phyloP scores from a whole-genome alignment of 2,888 invertebrate genomes.

The Fabriciana adippe region DNA sequence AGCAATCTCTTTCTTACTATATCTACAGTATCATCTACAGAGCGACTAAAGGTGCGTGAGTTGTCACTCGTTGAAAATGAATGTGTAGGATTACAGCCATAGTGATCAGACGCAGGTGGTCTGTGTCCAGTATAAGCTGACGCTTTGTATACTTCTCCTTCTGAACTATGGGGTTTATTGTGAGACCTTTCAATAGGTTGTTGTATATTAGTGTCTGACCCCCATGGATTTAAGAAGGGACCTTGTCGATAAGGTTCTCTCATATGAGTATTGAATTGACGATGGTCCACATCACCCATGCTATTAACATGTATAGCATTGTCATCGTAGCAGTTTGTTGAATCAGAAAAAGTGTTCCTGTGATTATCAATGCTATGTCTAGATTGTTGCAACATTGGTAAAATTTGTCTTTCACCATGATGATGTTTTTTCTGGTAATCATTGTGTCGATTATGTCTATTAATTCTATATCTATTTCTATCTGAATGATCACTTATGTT shows the following conservation, averaged over 20 bases:
- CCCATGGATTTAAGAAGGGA: slow-evolving; percentile 53
- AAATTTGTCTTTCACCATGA: slow-evolving; percentile 46
- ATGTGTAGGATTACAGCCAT: slow-evolving; percentile 56
- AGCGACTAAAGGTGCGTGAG: slow-evolving; percentile 67
- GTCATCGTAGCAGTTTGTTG: slow-evolving; percentile 43
- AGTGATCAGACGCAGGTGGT: slow-evolving; percentile 75
- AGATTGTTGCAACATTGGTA: slow-evolving; percentile 45
- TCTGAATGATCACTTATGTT: slow-evolving; percentile 49
- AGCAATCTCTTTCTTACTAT: slow-evolving; percentile 65
- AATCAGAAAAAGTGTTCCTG: slow-evolving; percentile 42
- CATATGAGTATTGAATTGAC: slow-evolving; percentile 44
- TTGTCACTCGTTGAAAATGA: slow-evolving; percentile 54
- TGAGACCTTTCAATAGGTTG: slow-evolving; percentile 52
- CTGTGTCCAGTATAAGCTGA: slow-evolving; percentile 65
- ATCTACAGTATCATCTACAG: slow-evolving; percentile 75
- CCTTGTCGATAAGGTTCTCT: slow-evolving; percentile 45
- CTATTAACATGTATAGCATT: slow-evolving; percentile 53
- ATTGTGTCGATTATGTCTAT: slow-evolving; percentile 46
- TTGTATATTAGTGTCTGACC: slow-evolving; percentile 46
- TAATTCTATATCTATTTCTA: slow-evolving; percentile 52
- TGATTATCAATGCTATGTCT: slow-evolving; percentile 47
- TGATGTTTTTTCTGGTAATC: slow-evolving; percentile 52
- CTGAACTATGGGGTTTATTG: slow-evolving; percentile 49
- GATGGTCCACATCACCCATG: slow-evolving; percentile 69
- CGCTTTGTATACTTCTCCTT: slow-evolving; percentile 51